These are phyloP conservation scores for Melipona quadrifasciata DNA, from an alignment of 1,140 invertebrate species.

Conservation along the genomic window DNA sequence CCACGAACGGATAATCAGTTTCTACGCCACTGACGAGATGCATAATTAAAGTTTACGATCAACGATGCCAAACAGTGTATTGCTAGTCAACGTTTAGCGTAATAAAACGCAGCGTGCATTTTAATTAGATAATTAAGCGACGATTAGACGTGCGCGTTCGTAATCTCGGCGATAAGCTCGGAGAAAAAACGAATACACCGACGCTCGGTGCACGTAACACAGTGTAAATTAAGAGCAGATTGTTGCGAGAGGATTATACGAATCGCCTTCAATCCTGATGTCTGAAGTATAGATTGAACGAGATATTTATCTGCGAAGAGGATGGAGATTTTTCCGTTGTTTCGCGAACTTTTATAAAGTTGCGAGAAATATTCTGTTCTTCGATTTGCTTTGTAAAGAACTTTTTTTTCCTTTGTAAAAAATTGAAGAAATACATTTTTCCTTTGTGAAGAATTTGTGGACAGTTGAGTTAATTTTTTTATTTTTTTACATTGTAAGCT, in stretches of 20 bases:
- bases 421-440: background rate
- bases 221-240: background rate
- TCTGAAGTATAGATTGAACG: too few species aligned
- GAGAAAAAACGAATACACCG: background rate
- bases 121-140: conserved; percentile 55
- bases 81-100: conserved; percentile 60
- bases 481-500: background rate
- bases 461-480: too few species aligned
- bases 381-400: background rate
- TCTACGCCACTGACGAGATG: conserved; percentile 20
- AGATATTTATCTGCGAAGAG: background rate
- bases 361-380: background rate
- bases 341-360: background rate
- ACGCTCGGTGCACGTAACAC: background rate
- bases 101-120: conserved; percentile 42
- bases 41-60: conserved; percentile 53
- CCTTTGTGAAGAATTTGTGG: background rate
- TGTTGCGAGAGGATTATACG: background rate
- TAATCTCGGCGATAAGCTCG: conserved; percentile 41
- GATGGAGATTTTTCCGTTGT: background rate
- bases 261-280: background rate
- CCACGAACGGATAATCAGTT: background rate
- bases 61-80: conserved; percentile 65
- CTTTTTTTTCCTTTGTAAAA: background rate
- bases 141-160: conserved; percentile 34